Base-by-base conservation (phyloP, 2,797 vertebrate genomes). In the Diplodus puntazzo region DNA sequence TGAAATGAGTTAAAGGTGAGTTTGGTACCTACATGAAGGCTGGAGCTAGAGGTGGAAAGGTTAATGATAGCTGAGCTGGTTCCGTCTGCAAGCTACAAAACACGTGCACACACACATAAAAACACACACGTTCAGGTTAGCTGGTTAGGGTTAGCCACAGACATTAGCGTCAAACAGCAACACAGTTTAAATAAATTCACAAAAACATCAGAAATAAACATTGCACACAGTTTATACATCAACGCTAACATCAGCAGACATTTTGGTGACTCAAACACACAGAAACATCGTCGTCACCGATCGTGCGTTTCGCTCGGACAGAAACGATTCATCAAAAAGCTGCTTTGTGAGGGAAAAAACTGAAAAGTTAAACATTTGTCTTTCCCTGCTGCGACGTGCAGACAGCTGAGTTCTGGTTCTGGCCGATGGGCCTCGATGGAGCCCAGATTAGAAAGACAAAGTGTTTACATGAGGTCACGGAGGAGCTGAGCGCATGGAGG, bases 21-120 rank as follows among this genome's bases (percentile, higher is more conserved):
- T 64, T n/a, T 87, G 91, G 90, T 95, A 96, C 95, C 95, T 94
- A 96, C 95, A 91, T 95, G 91, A 23, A 95, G 92, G 81, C 95
- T 96, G 92, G 92, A 88, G 60, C 71, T 90, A 93, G 94, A 94
- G 81, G 89, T 27, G n/a, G 94, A 95, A 79, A 95, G 92, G 89
- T 95, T 95, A 95, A 95, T 95, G 84, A 95, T 92, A 85, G 95
- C 93, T 53, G 95, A 95, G 55, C 83, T 69, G 88, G 88, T 83
- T 82, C 95, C 94, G 48, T 96, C 95, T 76, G 92, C 83, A 63
- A 93, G 78, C 94, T 95, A 90, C 17, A 82, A 4, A 34, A 74
- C 9, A 27, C 48, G 75, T 18, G 75, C 53, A 80, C 13, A 75
- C 14, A 74, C 11, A 66, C 13, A 69, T 2, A 74, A 75, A 75